phyloP scores from a whole-genome alignment of 2,888 invertebrate genomes.

The Microdon myrmicae region DNA sequence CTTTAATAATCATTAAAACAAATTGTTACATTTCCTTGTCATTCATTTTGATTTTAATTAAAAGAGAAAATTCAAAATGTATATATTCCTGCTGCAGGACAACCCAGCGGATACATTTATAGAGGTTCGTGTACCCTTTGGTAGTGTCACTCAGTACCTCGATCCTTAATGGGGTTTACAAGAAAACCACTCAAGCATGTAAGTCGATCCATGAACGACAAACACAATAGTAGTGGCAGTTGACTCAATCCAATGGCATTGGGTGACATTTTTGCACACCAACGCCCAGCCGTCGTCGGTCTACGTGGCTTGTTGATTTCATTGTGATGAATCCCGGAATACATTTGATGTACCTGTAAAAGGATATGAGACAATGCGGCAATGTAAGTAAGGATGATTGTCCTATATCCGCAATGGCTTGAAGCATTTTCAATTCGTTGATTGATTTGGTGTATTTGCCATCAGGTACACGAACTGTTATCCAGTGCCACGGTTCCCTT shows the following conservation, averaged over 20 bases:
- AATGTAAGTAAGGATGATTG: constrained; percentile 44
- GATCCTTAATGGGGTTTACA: constrained; percentile 12
- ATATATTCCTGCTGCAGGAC: no score
- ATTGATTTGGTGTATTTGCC: constrained; percentile 45
- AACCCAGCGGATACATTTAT: no score
- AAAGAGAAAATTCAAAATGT: constrained; percentile 49
- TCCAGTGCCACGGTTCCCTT: constrained; percentile 8
- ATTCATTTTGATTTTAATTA: constrained; percentile 52
- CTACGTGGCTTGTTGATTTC: constrained; percentile 17
- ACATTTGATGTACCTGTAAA: constrained; percentile 16
- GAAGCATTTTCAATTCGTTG: constrained; percentile 48
- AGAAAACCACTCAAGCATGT: constrained; percentile 27
- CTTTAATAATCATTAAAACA: constrained; percentile 52
- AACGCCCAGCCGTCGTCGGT: not conserved
- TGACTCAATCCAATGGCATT: not conserved
- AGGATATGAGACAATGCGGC: no score
- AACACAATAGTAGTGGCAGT: constrained; percentile 15
- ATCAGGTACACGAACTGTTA: constrained; percentile 22
- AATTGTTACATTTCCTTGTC: constrained; percentile 50
- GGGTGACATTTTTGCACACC: constrained; percentile 7
- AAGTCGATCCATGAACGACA: constrained; percentile 34
- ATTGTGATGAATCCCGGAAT: constrained; percentile 45
- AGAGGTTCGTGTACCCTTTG: not conserved
- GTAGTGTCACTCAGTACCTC: not conserved
- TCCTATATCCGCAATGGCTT: constrained; percentile 44